A percentile compares a stretch with the other conserved stretches of the same genome.
phyloP scores from a whole-genome alignment of 1,140 invertebrate genomes.

The Drosophila arizonae region DNA sequence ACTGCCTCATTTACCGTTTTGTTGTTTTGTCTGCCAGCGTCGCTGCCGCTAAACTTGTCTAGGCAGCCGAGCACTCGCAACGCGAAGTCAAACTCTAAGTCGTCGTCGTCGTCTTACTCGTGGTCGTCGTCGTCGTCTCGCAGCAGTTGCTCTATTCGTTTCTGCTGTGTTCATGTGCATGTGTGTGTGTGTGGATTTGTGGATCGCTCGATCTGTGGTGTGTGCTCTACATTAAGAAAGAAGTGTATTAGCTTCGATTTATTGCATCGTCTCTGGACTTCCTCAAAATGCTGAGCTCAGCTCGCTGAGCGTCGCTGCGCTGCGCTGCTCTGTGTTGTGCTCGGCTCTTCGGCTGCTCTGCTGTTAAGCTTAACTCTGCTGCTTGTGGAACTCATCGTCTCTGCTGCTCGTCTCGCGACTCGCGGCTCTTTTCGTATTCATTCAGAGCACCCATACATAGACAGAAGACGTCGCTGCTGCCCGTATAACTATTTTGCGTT shows the following conservation, averaged over 20 bases:
- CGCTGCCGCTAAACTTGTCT: constrained; percentile 66
- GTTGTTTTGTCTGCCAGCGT: constrained; percentile 33
- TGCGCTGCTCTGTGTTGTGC: neutral
- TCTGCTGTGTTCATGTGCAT: constrained; percentile 1
- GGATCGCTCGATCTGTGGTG: constrained; percentile 34
- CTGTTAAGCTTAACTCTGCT: constrained; percentile 19
- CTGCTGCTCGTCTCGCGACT: constrained; percentile 46
- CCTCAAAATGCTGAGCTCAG: constrained; percentile 35
- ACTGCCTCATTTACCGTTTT: constrained; percentile 76
- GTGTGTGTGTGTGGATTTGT: constrained; percentile 25
- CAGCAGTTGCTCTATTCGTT: constrained; percentile 6
- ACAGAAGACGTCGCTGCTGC: constrained; percentile 64
- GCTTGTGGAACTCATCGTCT: constrained; percentile 55
- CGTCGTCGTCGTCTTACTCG: too few relatives aligned
- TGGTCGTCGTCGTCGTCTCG: neutral
- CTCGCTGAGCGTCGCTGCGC: neutral
- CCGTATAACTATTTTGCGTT: constrained; percentile 74
- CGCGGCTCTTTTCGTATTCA: constrained; percentile 69
- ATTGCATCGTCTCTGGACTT: constrained; percentile 67
- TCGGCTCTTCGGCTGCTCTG: constrained; percentile 11
- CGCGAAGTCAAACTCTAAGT: neutral
- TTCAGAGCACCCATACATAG: constrained; percentile 79
- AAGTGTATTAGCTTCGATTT: constrained; percentile 82
- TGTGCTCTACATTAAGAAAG: constrained; percentile 80
- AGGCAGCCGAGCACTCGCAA: constrained; percentile 44